Evolutionary conservation across 2,113 vertebrate species (phyloP), one percentile per base, ranked within the genome.

Genomic region (Thalassoma bifasciatum): DNA sequence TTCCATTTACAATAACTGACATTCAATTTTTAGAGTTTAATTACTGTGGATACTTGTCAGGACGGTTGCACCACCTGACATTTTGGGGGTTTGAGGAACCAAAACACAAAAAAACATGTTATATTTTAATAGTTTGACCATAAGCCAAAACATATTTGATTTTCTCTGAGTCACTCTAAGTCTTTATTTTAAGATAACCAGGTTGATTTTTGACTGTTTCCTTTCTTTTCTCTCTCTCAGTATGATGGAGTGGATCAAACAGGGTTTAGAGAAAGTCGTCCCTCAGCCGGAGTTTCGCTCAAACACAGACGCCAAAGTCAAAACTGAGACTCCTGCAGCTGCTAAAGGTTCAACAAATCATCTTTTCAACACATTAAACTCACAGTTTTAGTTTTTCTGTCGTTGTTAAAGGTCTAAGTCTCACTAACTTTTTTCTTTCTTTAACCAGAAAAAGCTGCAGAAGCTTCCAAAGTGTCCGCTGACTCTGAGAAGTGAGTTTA

Each of bases 171-270:
- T n/a, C n/a, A n/a, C n/a, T n/a, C n/a, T n/a, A n/a, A n/a, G n/a
- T n/a, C n/a, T n/a, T n/a, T n/a, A n/a, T n/a, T n/a, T n/a, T n/a
- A n/a, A n/a, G n/a, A n/a, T n/a, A n/a, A n/a, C n/a, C n/a, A n/a
- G n/a, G n/a, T n/a, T n/a, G n/a, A n/a, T n/a, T n/a, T n/a, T n/a
- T n/a, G n/a, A n/a, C n/a, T n/a, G 34, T 8, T 40, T 17, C 49
- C 16, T 12, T 75, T 24, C 74, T 1, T 74, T 36, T 79, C 23
- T 56, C 17, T 22, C 1, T 5, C 37, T 36, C 84, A 95, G 94
- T 8, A 72, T 95, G 67, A 88, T 94, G 0, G 83, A 88, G 1
- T 94, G 93, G 93, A 72, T 95, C 21, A 95, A 93, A 67, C 89
- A 91, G 0, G 88, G 91, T 0, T 80, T 95, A 0, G 93, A 90